phyloP scores from a whole-genome alignment of 2,113 vertebrate genomes.

The Synchiropus splendidus region DNA sequence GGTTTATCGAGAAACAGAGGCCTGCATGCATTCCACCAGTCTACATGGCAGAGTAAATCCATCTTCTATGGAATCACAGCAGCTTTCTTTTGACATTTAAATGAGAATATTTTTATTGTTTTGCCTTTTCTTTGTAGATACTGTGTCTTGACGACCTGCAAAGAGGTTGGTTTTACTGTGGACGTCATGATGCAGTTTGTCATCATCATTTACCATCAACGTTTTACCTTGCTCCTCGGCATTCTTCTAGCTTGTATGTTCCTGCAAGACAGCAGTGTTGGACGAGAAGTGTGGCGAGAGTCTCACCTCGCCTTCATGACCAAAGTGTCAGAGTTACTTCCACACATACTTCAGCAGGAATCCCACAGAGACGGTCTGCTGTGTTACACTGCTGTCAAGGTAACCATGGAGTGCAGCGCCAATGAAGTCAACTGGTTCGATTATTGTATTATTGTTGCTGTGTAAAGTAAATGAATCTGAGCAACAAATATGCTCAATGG shows the following conservation, averaged over 20 bases:
- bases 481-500: too few species aligned
- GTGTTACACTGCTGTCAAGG: slow-evolving; percentile 74
- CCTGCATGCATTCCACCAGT: slow-evolving; percentile 37
- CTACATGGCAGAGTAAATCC: slow-evolving; percentile 50
- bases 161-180: slow-evolving; percentile 45
- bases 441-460: too few species aligned
- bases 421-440: too few species aligned
- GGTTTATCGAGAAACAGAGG: slow-evolving; percentile 51
- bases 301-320: slow-evolving; percentile 50
- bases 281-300: slow-evolving; percentile 60
- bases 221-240: too few species aligned
- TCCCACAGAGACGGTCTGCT: slow-evolving; percentile 14
- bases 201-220: background rate
- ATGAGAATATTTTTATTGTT: too few species aligned
- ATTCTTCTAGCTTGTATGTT: slow-evolving; percentile 70
- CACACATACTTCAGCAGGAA: slow-evolving; percentile 52
- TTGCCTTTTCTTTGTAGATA: slow-evolving; percentile 52
- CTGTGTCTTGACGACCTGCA: slow-evolving; percentile 57
- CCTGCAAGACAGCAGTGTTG: slow-evolving; percentile 71
- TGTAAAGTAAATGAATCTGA: too few species aligned
- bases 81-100: background rate
- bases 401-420: too few species aligned
- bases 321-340: slow-evolving; percentile 55
- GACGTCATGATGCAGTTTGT: background rate
- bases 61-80: too few species aligned